Conservation (phyloP, 2,113 vertebrate genomes). For the Lepus europaeus region DNA sequence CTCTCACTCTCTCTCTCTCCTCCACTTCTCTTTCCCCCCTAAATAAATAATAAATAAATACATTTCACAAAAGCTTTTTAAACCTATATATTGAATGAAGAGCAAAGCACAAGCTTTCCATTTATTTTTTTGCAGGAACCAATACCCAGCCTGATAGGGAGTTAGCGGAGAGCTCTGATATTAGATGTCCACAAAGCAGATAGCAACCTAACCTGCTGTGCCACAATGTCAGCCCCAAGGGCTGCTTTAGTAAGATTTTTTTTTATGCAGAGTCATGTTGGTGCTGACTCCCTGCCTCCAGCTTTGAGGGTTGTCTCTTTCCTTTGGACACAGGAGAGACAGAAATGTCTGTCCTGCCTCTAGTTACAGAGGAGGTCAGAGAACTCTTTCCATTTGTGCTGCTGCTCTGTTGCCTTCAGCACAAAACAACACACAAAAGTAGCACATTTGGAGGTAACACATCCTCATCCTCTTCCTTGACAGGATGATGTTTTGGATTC, state of each 20-base stretch:
- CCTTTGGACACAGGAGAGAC: neutral
- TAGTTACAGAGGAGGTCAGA: neutral
- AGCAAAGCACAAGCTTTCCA: neutral
- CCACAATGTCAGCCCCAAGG: neutral
- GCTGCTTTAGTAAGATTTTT: neutral
- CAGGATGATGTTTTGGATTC: neutral
- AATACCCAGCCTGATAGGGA: too few species aligned
- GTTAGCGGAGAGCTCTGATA: neutral
- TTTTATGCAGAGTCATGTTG: neutral
- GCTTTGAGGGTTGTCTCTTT: neutral
- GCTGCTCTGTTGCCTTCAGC: neutral
- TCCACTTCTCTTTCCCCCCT: too few species aligned
- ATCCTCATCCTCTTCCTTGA: neutral
- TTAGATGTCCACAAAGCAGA: too few species aligned
- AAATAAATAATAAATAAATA: too few species aligned
- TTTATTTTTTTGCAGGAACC: neutral
- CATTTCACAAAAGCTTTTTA: too few species aligned
- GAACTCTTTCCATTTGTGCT: neutral
- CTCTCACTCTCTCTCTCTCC: too few species aligned
- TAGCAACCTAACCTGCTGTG: too few species aligned
- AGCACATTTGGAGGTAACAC: too few species aligned
- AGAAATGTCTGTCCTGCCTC: neutral
- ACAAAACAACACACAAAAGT: neutral
- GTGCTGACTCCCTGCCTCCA: neutral
- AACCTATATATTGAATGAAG: neutral